These are phyloP conservation scores for Poecile montanus DNA, from an alignment of 2,797 vertebrate genomes.

Conservation along the genomic window DNA sequence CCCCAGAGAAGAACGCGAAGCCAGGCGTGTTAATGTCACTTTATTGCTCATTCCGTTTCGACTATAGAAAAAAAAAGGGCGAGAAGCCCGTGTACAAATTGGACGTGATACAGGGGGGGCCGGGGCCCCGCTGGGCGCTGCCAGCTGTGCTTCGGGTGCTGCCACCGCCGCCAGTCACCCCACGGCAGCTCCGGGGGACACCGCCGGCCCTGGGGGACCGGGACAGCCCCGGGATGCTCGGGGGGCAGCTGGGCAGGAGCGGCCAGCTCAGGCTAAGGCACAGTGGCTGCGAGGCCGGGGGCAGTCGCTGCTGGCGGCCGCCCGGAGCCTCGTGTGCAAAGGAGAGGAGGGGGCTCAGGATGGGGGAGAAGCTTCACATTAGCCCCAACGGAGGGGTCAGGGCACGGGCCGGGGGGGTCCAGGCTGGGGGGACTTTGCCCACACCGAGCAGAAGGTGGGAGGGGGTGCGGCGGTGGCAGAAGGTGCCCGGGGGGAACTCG, in stretches of 20 bases:
- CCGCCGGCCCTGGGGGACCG: background rate
- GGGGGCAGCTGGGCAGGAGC: background rate
- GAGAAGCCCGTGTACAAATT: constrained; percentile 51
- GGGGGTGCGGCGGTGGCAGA: background rate
- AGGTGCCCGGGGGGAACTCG: background rate
- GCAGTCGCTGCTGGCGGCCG: background rate
- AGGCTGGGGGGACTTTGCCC: background rate
- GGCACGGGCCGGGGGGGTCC: background rate
- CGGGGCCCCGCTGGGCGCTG: background rate
- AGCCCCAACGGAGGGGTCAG: constrained; percentile 1
- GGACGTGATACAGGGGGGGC: constrained; percentile 45
- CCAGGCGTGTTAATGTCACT: constrained; percentile 48
- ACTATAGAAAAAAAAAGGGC: constrained; percentile 65
- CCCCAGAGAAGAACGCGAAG: background rate
- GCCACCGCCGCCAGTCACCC: background rate
- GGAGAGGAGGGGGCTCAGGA: background rate
- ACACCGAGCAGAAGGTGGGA: background rate
- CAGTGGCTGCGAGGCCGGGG: constrained; percentile 12
- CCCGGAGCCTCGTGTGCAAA: constrained; percentile 50
- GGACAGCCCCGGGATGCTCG: background rate
- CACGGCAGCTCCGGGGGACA: background rate
- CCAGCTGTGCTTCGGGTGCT: constrained; percentile 51
- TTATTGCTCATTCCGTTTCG: constrained; percentile 63
- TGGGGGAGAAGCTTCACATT: constrained; percentile 65
- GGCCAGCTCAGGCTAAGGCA: constrained; percentile 56